Evolutionary conservation across 2,888 invertebrate species (phyloP), one percentile per base, ranked within the genome.

Genomic region (Nezara viridula): DNA sequence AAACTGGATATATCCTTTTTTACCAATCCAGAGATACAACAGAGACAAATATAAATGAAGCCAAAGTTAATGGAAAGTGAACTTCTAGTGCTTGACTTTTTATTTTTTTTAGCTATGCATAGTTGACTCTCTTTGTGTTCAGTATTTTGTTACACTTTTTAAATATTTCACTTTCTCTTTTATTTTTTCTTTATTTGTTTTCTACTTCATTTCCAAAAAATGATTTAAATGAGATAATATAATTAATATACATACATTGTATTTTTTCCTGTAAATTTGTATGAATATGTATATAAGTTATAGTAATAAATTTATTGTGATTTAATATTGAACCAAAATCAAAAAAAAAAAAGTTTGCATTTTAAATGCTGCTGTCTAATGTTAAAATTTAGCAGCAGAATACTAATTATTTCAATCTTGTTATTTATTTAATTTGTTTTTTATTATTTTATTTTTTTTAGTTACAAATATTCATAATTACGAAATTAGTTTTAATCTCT

Each of bases 1-100:
- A 99, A 94, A 99, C 99, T 89, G 99, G 99, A 92, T 99, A 99
- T 94, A 99, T 99, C 93, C 94, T 99, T 92, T 99, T 99, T 94
- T 99, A 99, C 94, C 98, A 98, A 94, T 98, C 98, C 90, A 95
- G 97, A 92, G 97, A 98, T 89, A 90, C 91, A 52, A 86, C 91
- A 52, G 92, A 92, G 66, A 90, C 91, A 40, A 90, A 89, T 90
- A 52, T 89, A 40, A 89, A 91, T 55, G 92, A 92, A 86, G 89
- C 91, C 88, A 91, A 91, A 91, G 91, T 91, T 37, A 91, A 91
- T 90, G 91, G 91, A 52, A 91, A 91, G 89, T 91, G 88, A 88
- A 73, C 27, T 44, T 44, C 14, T 44, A 81, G 81, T 81, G 81
- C 81, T 81, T 81, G 12, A 81, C 32, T 77, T 81, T 81, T 44